Conservation (phyloP, 2,797 vertebrate species). For the Channa striata region DNA sequence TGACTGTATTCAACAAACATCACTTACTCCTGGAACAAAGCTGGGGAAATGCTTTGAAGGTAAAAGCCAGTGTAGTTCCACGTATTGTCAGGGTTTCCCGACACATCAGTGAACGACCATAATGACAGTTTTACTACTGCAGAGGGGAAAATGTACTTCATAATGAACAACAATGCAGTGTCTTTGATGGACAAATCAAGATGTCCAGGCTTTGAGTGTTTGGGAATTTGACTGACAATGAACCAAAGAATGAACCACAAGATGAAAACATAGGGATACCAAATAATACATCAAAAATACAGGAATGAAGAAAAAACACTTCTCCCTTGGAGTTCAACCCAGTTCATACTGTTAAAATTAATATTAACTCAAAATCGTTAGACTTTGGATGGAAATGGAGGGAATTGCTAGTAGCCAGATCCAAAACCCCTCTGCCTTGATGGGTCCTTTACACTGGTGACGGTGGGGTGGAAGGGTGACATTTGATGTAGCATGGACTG, state of each 20-base stretch:
- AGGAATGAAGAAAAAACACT: constrained; percentile 4
- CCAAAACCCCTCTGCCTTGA: no score
- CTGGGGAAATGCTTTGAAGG: background rate
- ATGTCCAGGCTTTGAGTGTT: background rate
- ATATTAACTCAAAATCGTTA: no score
- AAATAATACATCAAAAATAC: constrained; percentile 3
- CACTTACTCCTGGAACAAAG: background rate
- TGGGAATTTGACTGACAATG: background rate
- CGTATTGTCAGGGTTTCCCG: background rate
- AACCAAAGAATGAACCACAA: background rate
- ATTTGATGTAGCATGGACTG: no score
- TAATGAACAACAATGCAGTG: background rate
- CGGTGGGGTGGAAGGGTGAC: no score
- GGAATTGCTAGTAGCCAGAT: no score
- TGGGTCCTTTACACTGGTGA: no score
- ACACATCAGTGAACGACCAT: background rate
- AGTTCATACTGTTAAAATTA: no score
- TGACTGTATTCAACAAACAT: background rate
- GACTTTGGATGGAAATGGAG: no score
- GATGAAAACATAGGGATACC: background rate
- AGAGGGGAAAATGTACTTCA: background rate
- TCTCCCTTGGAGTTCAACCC: no score
- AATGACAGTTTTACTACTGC: background rate
- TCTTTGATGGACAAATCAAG: background rate
- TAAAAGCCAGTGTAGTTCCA: background rate